Evolutionary conservation across 2,113 vertebrate genomes (phyloP), one percentile per base, ranked within the genome.

Genomic region (Melanerpes formicivorus): DNA sequence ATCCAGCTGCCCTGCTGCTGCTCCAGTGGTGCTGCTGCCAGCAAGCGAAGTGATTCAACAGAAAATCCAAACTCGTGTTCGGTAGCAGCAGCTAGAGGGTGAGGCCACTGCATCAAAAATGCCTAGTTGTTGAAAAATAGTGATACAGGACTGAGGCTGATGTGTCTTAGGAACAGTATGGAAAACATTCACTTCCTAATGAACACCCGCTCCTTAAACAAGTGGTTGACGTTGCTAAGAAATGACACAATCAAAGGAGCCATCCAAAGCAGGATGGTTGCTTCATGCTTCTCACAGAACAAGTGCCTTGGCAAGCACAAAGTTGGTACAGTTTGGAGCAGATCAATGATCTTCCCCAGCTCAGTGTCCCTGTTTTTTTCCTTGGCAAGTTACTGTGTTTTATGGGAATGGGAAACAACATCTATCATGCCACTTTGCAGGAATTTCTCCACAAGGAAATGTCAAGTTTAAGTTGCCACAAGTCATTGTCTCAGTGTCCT

Each of bases 101-200:
- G 71, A 65, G 27, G 88, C 90, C 42, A 42, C 94, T 95, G 88
- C 83, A 95, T 92, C 67, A 7, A 50, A 32, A 14, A n/a, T 52
- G 87, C 88, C 87, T 73, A 5, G 27, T 65, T 88, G 88, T 70
- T 93, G 79, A 90, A 87, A 93, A 58, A 8, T 71, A 67, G 19
- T 78, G 87, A 83, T 78, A 76, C 50, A 63, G 55, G 87, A 65
- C 86, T 17, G 83, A 93, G 82, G 80, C 84, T 59, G 42, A 78
- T 80, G 73, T 66, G 88, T 79, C 84, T 87, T 84, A 88, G 0
- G 10, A 63, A 87, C 74, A 10, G 37, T 29, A 62, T 32, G 85
- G 62, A 80, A 85, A 90, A 34, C 17, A 27, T 32, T 76, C 70
- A 76, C 71, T 63, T 90, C 62, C 15, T 56, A 73, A 75, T 2